Evolutionary conservation across 2,888 invertebrate species (phyloP), one percentile per base, ranked within the genome.

Genomic region (Furcula furcula): DNA sequence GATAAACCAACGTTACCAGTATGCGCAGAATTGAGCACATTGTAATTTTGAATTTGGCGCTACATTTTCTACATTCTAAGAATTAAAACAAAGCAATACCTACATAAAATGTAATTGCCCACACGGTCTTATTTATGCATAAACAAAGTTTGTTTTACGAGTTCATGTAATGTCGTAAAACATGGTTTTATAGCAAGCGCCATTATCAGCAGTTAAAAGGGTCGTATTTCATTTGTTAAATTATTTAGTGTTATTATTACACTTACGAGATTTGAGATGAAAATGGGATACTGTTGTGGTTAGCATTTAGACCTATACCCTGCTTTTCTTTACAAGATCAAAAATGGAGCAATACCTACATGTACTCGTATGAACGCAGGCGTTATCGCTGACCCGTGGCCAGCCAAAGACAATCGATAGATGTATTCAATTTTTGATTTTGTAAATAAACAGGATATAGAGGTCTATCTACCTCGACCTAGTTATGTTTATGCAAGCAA

Each of bases 81-180:
- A 35, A 33, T 30, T 21, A 36, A 44, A 45, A 42, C 44, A 47
- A 50, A 36, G 43, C 31, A 29, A 29, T 42, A n/a, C n/a, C n/a
- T n/a, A 40, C 33, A 41, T 51, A 36, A 41, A 48, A 50, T 37
- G 31, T 54, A 56, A 56, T 56, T 47, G 36, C 45, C 33, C 31
- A 7, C 21, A 4, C 33, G 31, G 36, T 31, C 25, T 40, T 41
- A 42, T 56, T 56, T 56, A 40, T 40, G 23, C 36, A 29, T 37
- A 46, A 51, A 48, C 54, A 48, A 54, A 55, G 45, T 56, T 55
- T 46, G 40, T 54, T 56, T 55, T 56, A 56, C 31, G 57, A 54
- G 40, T 48, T 51, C 10, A 34, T 36, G 48, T 47, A 44, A 54
- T 42, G 39, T 41, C 48, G 42, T 54, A 44, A 56, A 56, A 40